Base-by-base conservation (phyloP, 2,888 invertebrate genomes). In the Platycheirus rosarum region DNA sequence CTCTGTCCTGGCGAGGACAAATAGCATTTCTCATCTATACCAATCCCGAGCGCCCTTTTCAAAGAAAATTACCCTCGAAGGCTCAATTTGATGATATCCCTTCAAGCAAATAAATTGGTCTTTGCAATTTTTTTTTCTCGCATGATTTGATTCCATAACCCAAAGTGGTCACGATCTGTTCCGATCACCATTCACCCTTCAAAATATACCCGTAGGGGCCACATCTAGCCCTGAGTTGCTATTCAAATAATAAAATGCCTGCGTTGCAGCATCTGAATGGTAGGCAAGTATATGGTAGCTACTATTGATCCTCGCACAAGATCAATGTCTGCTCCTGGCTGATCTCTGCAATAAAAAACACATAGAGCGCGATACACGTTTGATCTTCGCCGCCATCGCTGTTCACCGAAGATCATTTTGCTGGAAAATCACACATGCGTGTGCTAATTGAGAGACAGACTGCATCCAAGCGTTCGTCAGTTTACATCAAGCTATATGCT, bases 361-460 rank as follows among this genome's bases (percentile, higher is more conserved):
- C 68, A 82, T 63, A 68, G 66, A 62, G 44, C 62, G 42, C 66
- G 32, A 23, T 16, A 53, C 23, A 20, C 7, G 16, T 73, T 82
- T 82, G 77, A 82, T 73, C 42, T 77, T 8, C 16, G 13, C 82
- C 65, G 71, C 23, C 57, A 26, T 6, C 14, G 37, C 20, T 40
- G 13, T 20, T 40, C 6, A 11, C 62, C 40, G 32, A 55, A 32
- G 66, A 82, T 60, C 66, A 57, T 57, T 76, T 82, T 66, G 77
- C 68, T 77, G 11, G 68, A 44, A 71, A 77, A 82, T 82, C 71
- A 82, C 82, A 82, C 76, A 82, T 82, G 82, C 82, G 82, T 82
- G 82, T 77, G 82, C 82, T 82, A 82, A 82, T 82, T 82, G 77
- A 82, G 82, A 71, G 66, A 68, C 76, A 82, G 53, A 42, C 66